Conservation (phyloP, 2,797 vertebrate species). For the Sylvia borin region DNA sequence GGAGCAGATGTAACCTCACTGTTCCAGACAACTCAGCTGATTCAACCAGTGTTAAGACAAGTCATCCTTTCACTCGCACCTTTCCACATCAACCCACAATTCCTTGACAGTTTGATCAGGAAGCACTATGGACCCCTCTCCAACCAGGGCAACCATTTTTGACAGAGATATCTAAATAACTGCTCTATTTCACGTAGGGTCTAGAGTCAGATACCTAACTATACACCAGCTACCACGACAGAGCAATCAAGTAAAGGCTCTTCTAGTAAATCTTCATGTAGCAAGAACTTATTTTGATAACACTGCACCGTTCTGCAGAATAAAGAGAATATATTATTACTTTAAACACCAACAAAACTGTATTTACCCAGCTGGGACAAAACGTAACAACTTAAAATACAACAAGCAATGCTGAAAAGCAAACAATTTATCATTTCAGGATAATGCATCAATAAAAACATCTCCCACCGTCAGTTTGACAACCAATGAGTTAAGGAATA, state of each 20-base stretch:
- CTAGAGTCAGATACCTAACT: neutral
- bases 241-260: neutral
- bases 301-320: neutral
- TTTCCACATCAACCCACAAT: neutral
- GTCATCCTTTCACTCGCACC: neutral
- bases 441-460: neutral
- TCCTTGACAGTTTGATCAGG: neutral
- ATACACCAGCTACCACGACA: rapidly evolving
- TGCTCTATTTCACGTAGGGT: neutral
- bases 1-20: neutral
- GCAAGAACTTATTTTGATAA: neutral
- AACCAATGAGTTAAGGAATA: neutral
- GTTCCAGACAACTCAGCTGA: neutral
- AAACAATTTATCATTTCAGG: neutral
- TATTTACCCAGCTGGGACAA: neutral
- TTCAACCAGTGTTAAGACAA: neutral
- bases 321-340: neutral
- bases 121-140: neutral
- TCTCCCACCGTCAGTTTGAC: neutral
- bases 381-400: neutral
- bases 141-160: neutral
- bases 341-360: neutral
- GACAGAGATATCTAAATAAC: neutral
- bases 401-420: neutral
- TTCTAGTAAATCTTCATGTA: neutral